Evolutionary conservation across 2,113 vertebrate species (phyloP), one percentile per base, ranked within the genome.

Genomic region (Prochilodus magdalenae): DNA sequence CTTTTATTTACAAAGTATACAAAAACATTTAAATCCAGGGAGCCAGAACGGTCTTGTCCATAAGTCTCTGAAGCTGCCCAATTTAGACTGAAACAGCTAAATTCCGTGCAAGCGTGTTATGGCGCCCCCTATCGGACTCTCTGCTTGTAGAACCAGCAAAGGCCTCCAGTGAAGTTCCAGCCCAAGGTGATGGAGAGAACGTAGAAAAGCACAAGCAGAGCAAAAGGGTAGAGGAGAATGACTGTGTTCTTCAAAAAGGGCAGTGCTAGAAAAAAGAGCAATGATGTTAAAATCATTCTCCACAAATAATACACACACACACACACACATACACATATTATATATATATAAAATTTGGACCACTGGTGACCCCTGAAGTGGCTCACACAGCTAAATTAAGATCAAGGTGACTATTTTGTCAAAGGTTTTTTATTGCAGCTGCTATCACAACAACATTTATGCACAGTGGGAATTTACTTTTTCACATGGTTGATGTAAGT

Each of bases 171-270:
- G 87, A 99, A 97, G 92, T 99, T 99, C 98, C 98, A 99, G 4
- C 97, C 96, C 70, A 99, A 91, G 0, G 94, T 95, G 67, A 99
- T 84, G 0, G 98, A 98, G 55, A 99, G 94, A 87, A 97, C 70
- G 26, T 98, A 99, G n/a, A 99, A 72, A 40, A 99, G 83, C 40
- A 88, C 90, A 57, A 99, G 95, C 69, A 96, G 91, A 2, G 96
- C 96, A 51, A 99, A 99, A 0, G 98, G 98, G 73, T 99, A 99
- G 66, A 99, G 92, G 72, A 99, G 96, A 79, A 96, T 90, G 40
- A 96, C 98, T 0, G 98, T 99, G 89, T 98, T 98, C 91, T 97
- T 97, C 93, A 99, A 73, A 89, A 97, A 98, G 0, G 98, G 97
- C 57, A 99, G 47, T 1, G 96, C 98, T 99, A 92, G 2, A 92